Evolutionary conservation across 2,888 invertebrate genomes (phyloP), one percentile per base, ranked within the genome.

Genomic region (Diarsia dahlii): DNA sequence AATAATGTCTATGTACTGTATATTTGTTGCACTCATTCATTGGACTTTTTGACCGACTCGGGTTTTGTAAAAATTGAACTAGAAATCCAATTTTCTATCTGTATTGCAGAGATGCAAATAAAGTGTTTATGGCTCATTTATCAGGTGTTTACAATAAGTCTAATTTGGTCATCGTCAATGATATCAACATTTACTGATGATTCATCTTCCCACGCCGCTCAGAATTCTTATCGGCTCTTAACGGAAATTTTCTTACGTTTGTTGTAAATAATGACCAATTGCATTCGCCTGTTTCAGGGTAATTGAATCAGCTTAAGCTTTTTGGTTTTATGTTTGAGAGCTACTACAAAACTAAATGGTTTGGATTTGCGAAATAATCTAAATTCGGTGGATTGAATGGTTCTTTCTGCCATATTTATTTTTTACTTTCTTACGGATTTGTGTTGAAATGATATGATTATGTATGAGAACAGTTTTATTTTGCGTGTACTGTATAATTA

Each of bases 101-200:
- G 39, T 56, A 60, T 67, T 77, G 69, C 66, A 74, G 60, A 71
- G 63, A 72, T 56, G 58, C 52, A 45, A 70, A 84, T 70, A 58
- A 46, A 65, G 70, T 52, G 54, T 72, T 81, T 70, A 76, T 84
- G 60, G 71, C n/a, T 78, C 34, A 72, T 86, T 85, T 71, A 81
- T 88, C 82, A 87, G 78, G 80, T 90, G 88, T 89, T 89, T 88
- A 88, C 84, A 87, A 87, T 84, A 83, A 80, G 71, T 80, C 80
- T 81, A 78, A 86, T 88, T 91, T 90, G 84, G 90, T 84, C 85
- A 88, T 87, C 82, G 79, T 83, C 85, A 87, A 81, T 92, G 92
- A 92, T 90, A 91, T 92, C 92, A 92, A 84, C n/a, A n/a, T n/a
- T n/a, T n/a, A n/a, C 82, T 66, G 84, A 78, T 92, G 92, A 92